A percentile compares a stretch with the other conserved stretches of the same genome.
Evolutionary conservation across 1,140 invertebrate genomes (phyloP).

Genomic region (Drosophila aff.): DNA sequence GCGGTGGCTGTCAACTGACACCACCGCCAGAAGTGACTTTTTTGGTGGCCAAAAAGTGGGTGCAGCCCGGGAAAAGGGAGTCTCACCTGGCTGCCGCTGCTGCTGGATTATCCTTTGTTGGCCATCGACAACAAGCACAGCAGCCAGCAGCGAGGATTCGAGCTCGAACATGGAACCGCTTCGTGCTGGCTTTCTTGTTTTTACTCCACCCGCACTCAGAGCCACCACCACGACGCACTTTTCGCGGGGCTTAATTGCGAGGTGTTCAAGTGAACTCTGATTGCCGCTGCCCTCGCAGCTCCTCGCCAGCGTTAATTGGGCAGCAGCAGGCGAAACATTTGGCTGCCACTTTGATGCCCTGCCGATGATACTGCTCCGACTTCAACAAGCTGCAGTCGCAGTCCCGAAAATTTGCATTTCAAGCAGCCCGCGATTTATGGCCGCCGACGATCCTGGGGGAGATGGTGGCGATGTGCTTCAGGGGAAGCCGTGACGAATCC

Average conservation of each 20-base stretch:
- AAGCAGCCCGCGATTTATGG: conserved; percentile 81
- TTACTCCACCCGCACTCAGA: conserved; percentile 25
- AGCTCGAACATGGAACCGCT: conserved; percentile 51
- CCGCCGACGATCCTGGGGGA: conserved; percentile 11
- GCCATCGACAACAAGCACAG: conserved; percentile 68
- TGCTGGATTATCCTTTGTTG: conserved; percentile 80
- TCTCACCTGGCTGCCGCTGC: conserved; percentile 20
- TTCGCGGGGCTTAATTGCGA: conserved; percentile 68
- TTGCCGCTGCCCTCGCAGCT: conserved; percentile 42
- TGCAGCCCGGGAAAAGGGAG: conserved; percentile 53
- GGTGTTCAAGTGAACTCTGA: conserved; percentile 79
- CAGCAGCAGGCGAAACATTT: conserved; percentile 66
- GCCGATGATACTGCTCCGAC: conserved; percentile 69
- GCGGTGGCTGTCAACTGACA: conserved; percentile 24
- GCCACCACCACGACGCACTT: conserved; percentile 38
- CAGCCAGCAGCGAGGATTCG: conserved; percentile 8
- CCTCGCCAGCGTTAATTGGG: conserved; percentile 49
- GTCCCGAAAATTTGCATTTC: conserved; percentile 77
- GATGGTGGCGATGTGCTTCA: conserved; percentile 2
- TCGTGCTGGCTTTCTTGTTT: conserved; percentile 35
- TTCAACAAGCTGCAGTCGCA: conserved; percentile 44
- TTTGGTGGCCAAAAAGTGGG: conserved; percentile 53
- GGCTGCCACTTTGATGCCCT: conserved; percentile 77
- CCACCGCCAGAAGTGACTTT: conserved; percentile 28
- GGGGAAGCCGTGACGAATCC: conserved; percentile 72